phyloP scores from a whole-genome alignment of 2,113 vertebrate species.

The Hypanus sabinus region DNA sequence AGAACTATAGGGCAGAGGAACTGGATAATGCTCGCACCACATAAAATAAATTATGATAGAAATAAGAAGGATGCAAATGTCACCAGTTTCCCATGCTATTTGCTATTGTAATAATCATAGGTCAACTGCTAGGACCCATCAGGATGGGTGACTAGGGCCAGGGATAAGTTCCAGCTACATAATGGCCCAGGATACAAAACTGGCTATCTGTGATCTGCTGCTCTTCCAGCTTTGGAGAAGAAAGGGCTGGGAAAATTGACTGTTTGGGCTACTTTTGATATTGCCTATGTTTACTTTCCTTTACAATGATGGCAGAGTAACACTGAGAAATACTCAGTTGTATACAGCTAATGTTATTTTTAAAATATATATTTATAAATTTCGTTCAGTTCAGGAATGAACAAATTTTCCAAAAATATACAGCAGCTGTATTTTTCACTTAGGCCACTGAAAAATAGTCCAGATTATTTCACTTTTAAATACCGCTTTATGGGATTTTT shows the following conservation, averaged over 20 bases:
- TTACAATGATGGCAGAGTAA: background rate
- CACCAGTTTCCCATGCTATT: background rate
- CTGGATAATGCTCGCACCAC: background rate
- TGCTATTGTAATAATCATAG: background rate
- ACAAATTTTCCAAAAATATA: background rate
- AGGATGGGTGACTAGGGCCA: background rate
- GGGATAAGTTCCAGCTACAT: background rate
- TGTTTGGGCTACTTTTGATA: background rate
- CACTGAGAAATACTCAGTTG: background rate
- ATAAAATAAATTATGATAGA: background rate
- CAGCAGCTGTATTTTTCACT: background rate
- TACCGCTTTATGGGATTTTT: background rate
- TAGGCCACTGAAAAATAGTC: background rate
- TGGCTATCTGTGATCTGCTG: background rate
- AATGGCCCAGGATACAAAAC: background rate
- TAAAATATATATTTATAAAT: background rate
- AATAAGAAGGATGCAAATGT: background rate
- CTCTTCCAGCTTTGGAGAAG: background rate
- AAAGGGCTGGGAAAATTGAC: background rate
- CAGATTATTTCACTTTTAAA: background rate
- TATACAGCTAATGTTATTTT: background rate
- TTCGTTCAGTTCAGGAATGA: background rate
- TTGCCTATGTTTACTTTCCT: background rate
- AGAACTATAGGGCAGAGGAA: background rate
- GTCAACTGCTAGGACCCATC: background rate